Evolutionary conservation across 2,113 vertebrate genomes (phyloP).

Genomic region (Nipponia nippon): DNA sequence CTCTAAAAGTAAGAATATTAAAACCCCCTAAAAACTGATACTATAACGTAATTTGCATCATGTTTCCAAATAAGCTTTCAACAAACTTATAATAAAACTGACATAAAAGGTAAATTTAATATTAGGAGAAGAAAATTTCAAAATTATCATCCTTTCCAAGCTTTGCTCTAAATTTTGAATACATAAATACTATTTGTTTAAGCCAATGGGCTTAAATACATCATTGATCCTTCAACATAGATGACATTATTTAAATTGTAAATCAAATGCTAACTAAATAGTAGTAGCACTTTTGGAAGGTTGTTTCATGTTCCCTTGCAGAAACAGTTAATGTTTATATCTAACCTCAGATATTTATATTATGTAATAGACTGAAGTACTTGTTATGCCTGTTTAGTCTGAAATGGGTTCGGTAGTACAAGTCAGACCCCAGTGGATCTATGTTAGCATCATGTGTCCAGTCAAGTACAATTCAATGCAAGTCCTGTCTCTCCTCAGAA

Average conservation of each 20-base stretch:
- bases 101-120: background rate
- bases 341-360: background rate
- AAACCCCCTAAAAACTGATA: background rate
- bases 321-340: background rate
- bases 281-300: background rate
- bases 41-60: background rate
- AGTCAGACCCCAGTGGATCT: background rate
- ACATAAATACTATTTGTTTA: background rate
- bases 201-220: background rate
- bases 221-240: background rate
- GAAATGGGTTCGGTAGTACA: background rate
- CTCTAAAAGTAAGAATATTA: background rate
- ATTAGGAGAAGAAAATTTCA: background rate
- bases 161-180: background rate
- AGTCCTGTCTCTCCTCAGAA: background rate
- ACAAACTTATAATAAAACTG: background rate
- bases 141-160: background rate
- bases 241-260: background rate
- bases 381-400: background rate
- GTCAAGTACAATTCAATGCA: background rate
- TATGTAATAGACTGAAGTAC: background rate
- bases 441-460: background rate
- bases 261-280: background rate
- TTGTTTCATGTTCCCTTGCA: background rate
- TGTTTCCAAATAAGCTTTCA: background rate